Evolutionary conservation across 2,888 invertebrate genomes (phyloP).

Genomic region (Branchinecta sandiegonensis): DNA sequence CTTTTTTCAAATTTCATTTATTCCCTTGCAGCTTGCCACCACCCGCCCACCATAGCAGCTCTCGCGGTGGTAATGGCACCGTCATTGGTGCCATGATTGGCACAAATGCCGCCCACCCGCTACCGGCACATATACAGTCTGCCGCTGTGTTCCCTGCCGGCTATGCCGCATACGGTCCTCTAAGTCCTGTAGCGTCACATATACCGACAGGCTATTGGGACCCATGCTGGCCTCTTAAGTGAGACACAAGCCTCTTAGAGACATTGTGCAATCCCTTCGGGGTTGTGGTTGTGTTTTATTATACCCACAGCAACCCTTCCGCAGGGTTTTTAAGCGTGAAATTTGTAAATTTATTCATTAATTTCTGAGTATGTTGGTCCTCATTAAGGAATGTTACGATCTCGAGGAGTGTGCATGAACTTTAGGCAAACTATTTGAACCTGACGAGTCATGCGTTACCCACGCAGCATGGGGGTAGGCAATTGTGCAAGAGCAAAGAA

Average conservation of each 20-base stretch:
- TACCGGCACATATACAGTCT: conserved; percentile 61
- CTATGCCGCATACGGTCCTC: conserved; percentile 40
- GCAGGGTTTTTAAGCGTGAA: too few species aligned
- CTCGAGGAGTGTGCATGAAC: too few species aligned
- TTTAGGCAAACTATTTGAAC: too few species aligned
- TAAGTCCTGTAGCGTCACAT: conserved; percentile 5
- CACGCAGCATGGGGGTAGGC: too few species aligned
- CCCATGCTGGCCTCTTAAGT: background rate
- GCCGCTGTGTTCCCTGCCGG: conserved; percentile 47
- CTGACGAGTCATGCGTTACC: too few species aligned
- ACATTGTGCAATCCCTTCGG: too few species aligned
- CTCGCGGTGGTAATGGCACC: conserved; percentile 45
- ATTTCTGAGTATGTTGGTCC: too few species aligned
- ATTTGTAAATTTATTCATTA: too few species aligned
- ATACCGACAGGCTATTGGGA: background rate
- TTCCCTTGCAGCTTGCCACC: conserved; percentile 45
- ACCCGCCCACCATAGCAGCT: conserved; percentile 66
- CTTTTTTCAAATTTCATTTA: conserved; percentile 19
- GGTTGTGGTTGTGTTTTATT: too few species aligned
- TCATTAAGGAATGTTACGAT: too few species aligned
- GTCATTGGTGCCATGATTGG: conserved; percentile 32
- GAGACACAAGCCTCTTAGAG: background rate
- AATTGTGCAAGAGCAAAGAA: too few species aligned
- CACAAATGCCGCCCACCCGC: conserved; percentile 52
- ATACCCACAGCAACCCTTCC: too few species aligned